Base-by-base conservation (phyloP, 2,888 invertebrate species). In the Diarsia mendica region DNA sequence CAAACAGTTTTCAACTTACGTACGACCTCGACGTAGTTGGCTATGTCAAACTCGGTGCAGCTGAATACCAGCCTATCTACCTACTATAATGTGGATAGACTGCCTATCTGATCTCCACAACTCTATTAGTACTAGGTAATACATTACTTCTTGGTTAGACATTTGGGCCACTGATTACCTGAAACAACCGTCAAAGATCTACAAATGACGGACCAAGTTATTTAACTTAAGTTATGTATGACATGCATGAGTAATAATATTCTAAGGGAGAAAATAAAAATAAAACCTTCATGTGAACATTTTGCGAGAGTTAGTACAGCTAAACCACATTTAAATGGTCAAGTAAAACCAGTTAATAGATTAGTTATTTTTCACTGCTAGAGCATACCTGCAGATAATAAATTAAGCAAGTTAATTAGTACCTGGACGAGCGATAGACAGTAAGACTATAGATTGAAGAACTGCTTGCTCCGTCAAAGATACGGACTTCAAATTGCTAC, bases 371-470 rank as follows among this genome's bases (percentile, higher is more conserved):
- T 65, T 53, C 33, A 44, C 33, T 61, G 15, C 8, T 33, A 53
- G 67, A 66, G 2, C 49, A 10, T n/a, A 39, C 6, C 33, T 39
- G 23, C 5, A 39, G 11, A 11, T 33, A 46, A 49, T 28, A 67
- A 60, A 66, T 44, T 18, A 28, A 64, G 15, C 51, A 39, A 66
- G 51, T 48, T 79, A 58, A 76, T 66, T 55, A 46, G 60, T 70
- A 75, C 18, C 18, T 51, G 49, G 10, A 28, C 13, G 9, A 46
- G 10, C 23, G 11, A 46, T 23, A 4, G 28, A 44, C 20, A 44
- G 11, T 20, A 65, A 49, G 13, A 6, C 11, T 10, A 5, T 10
- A 15, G 48, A 58, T 65, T 65, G 15, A 55, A 39, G n/a, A 68
- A 61, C 33, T 60, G 8, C 53, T 60, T 2, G 44, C 15, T 28